phyloP scores from a whole-genome alignment of 2,113 vertebrate genomes.

The Scortum barcoo region DNA sequence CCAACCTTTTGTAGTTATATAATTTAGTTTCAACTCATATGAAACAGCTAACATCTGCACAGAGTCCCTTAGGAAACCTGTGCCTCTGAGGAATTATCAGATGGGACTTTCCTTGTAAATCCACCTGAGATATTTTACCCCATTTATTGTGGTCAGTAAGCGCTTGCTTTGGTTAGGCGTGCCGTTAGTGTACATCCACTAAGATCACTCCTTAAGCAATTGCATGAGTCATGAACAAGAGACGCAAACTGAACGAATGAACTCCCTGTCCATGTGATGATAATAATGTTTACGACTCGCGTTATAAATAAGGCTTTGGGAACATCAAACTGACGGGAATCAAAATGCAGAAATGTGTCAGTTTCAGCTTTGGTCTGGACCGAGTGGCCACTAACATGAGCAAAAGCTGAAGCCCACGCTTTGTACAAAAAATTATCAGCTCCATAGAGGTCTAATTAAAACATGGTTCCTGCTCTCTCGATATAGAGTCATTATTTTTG shows the following conservation, averaged over 20 bases:
- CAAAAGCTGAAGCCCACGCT: not conserved
- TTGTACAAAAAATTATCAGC: not conserved
- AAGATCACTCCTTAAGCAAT: conserved; percentile 2
- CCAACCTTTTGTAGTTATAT: conserved; percentile 1
- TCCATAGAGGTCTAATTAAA: not conserved
- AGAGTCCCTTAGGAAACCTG: not conserved
- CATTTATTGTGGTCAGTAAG: not conserved
- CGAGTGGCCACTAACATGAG: not conserved
- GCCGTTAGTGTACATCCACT: not conserved
- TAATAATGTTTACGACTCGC: not conserved
- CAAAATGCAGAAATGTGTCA: not conserved
- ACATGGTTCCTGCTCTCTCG: not conserved
- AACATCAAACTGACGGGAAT: not conserved
- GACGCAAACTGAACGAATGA: not conserved
- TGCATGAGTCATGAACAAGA: not conserved
- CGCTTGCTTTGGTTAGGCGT: conserved; percentile 2
- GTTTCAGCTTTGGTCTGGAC: not conserved
- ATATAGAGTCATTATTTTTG: not conserved
- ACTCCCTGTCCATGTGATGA: not conserved
- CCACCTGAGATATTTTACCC: not conserved
- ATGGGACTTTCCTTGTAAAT: not conserved
- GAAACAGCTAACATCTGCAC: conserved; percentile 13
- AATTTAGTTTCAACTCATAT: conserved; percentile 9
- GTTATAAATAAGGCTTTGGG: not conserved
- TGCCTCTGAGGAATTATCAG: conserved; percentile 6